Conservation (phyloP, 1,140 invertebrate species). For the Drosophila yakuba region DNA sequence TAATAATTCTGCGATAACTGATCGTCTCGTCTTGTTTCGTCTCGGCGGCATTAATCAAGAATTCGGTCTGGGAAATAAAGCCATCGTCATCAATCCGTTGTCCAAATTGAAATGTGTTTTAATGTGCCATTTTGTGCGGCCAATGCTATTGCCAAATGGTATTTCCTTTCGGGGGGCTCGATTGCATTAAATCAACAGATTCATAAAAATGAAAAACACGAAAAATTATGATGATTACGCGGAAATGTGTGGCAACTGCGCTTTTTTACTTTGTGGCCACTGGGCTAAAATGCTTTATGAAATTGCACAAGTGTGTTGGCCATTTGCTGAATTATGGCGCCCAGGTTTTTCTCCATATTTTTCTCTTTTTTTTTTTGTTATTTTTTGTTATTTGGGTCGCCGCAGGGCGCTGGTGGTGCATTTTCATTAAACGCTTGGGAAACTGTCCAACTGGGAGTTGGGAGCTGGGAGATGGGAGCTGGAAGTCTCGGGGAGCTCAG, state of each 20-base stretch:
- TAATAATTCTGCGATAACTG: slow-evolving; percentile 77
- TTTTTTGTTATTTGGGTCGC: slow-evolving; percentile 27
- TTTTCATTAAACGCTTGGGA: slow-evolving; percentile 57
- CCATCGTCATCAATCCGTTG: slow-evolving; percentile 56
- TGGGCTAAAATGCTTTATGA: slow-evolving; percentile 70
- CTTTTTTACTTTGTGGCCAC: slow-evolving; percentile 52
- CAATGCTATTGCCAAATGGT: slow-evolving; percentile 47
- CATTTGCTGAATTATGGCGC: slow-evolving; percentile 73
- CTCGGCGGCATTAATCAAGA: slow-evolving; percentile 54
- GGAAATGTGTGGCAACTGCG: slow-evolving; percentile 78
- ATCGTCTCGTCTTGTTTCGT: slow-evolving; percentile 1
- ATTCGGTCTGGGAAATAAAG: slow-evolving; percentile 61
- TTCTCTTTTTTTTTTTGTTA: neutral
- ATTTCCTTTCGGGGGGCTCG: slow-evolving; percentile 10
- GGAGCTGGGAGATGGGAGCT: neutral
- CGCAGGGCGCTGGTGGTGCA: slow-evolving; percentile 63
- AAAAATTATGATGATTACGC: slow-evolving; percentile 81
- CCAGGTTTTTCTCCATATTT: slow-evolving; percentile 16
- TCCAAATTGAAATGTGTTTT: slow-evolving; percentile 77
- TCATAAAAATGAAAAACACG: slow-evolving; percentile 59
- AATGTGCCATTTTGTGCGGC: slow-evolving; percentile 64
- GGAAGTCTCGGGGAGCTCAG: slow-evolving; percentile 1
- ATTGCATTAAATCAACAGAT: slow-evolving; percentile 63
- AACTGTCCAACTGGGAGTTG: slow-evolving; percentile 36
- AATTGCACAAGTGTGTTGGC: slow-evolving; percentile 73